Base-by-base conservation (phyloP, 2,797 vertebrate genomes). In the Esox masquinongy region DNA sequence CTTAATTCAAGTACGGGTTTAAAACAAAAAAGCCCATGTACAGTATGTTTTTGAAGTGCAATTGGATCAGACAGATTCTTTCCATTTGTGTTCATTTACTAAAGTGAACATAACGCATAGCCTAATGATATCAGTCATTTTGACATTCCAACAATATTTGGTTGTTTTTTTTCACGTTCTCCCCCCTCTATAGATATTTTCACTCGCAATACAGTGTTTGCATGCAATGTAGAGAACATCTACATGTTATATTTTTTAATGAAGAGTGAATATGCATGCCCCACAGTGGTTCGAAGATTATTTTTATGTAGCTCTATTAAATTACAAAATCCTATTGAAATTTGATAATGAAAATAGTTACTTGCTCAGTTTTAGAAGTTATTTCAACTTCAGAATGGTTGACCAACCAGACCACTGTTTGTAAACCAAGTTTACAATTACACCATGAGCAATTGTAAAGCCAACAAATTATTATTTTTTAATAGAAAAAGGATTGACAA, bases 381-480 rank as follows among this genome's bases (percentile, higher is more conserved):
- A 78, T 72, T 51, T 22, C 81, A 83, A 85, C 71, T 72, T 24
- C 22, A 83, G 88, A 92, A 91, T 92, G 88, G 90, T 86, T 88
- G 83, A 88, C 83, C 85, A 78, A 87, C 83, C 85, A 83, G 82
- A 88, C 83, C 83, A 53, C 83, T 80, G 80, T 77, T 82, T 83
- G 90, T 84, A 89, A 91, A 74, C 74, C 87, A 79, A 85, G 92
- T 93, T 93, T 94, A 92, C 91, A 92, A 92, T 90, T 87, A 82
- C 82, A 87, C 82, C 69, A 77, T 87, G 85, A 84, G 84, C 66
- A 39, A 34, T 72, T 11, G 12, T 72, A 15, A n/a, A 63, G 80
- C 80, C 85, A 63, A 81, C 78, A 36, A 11, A 78, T 72, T 83
- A 79, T 76, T 5, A 47, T 70, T 78, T 79, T 73, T 79, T 66